Percentiles rank a stretch among this genome's conserved stretches.
phyloP scores from a whole-genome alignment of 1,140 invertebrate species.

The Ceratoteleas bidentatus region DNA sequence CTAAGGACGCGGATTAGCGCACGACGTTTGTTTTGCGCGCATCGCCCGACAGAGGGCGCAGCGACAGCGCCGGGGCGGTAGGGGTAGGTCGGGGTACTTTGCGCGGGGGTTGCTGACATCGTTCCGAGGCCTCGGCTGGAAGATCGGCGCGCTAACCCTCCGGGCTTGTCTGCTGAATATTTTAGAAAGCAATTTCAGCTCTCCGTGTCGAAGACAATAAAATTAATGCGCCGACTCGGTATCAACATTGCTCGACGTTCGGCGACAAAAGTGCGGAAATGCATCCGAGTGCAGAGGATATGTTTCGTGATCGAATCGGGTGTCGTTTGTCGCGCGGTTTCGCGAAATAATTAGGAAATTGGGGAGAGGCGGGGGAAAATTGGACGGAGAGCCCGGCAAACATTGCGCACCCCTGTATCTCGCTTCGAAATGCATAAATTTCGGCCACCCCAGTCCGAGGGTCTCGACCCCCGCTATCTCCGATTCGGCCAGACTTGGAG shows the following conservation, averaged over 20 bases:
- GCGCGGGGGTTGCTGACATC: conserved; percentile 63
- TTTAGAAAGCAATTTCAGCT: conserved; percentile 67
- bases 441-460: conserved; percentile 37
- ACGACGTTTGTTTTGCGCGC: conserved; percentile 44
- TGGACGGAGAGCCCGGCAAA: conserved; percentile 10
- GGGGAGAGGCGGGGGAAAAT: conserved; percentile 4
- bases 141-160: conserved; percentile 68
- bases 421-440: conserved; percentile 50
- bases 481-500: conserved; percentile 13
- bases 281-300: too few relatives aligned
- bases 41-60: conserved; percentile 47
- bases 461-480: conserved; percentile 20
- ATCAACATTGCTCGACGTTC: conserved; percentile 60
- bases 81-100: conserved; percentile 60
- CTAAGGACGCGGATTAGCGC: conserved; percentile 33
- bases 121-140: conserved; percentile 55
- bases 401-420: conserved; percentile 35
- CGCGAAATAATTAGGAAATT: background rate
- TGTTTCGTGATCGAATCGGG: too few relatives aligned
- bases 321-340: too few relatives aligned
- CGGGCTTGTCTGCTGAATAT: conserved; percentile 68
- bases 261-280: conserved; percentile 20
- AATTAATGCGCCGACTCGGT: conserved; percentile 64
- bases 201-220: conserved; percentile 64
- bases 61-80: conserved; percentile 58